Conservation (phyloP, 2,888 invertebrate species). For the Eremobia ochroleuca region DNA sequence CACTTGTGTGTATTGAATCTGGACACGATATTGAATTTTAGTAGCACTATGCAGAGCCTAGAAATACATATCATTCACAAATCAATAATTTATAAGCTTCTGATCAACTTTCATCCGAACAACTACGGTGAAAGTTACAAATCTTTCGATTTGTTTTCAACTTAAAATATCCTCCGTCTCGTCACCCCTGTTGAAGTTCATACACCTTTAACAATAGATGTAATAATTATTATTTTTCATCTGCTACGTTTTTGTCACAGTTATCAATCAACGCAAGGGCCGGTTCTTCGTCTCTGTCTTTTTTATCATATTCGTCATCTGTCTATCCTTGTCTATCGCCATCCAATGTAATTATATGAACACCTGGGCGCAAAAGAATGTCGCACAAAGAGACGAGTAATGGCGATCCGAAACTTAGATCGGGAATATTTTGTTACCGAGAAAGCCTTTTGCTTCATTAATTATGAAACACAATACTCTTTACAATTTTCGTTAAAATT, state of each 20-base stretch:
- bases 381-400: conserved; percentile 91
- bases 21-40: neutral
- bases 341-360: conserved; percentile 89
- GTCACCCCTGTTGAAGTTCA: conserved; percentile 86
- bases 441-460: conserved; percentile 91
- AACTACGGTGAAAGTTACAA: neutral
- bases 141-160: conserved; percentile 31
- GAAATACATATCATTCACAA: accelerated
- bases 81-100: neutral
- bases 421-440: conserved; percentile 89
- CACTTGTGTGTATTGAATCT: neutral
- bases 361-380: conserved; percentile 91
- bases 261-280: conserved; percentile 91
- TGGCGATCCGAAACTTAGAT: conserved; percentile 90
- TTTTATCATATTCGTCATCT: conserved; percentile 67
- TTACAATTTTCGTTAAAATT: conserved; percentile 88
- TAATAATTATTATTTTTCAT: conserved; percentile 91
- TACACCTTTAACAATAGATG: conserved; percentile 89
- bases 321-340: conserved; percentile 79
- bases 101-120: neutral
- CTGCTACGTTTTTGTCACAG: conserved; percentile 91
- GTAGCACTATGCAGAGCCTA: no score
- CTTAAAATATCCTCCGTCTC: conserved; percentile 52
- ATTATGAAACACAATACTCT: conserved; percentile 90
- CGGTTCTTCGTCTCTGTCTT: conserved; percentile 76